Evolutionary conservation across 2,888 invertebrate genomes (phyloP).

Genomic region (Leptura quadrifasciata): DNA sequence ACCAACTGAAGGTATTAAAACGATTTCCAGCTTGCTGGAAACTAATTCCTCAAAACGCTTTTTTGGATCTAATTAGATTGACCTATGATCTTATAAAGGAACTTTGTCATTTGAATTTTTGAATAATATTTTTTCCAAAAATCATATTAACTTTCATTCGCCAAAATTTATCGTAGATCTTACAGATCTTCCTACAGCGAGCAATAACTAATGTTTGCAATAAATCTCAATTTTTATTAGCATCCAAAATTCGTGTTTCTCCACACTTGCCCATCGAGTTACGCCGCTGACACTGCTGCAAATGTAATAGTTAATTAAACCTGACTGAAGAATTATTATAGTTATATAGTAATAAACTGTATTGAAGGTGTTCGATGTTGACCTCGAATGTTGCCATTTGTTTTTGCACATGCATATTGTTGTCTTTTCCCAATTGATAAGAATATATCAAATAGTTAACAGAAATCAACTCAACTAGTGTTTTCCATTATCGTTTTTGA

Average conservation of each 20-base stretch:
- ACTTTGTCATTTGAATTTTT: no score
- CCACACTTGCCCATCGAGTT: not conserved
- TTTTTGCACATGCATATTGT: constrained; percentile 4
- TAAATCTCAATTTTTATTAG: no score
- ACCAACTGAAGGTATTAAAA: no score
- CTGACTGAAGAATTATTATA: not conserved
- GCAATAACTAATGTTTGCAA: no score
- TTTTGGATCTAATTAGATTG: no score
- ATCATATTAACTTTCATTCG: no score
- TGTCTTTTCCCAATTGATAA: not conserved
- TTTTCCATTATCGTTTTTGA: not conserved
- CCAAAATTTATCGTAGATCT: no score
- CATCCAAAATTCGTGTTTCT: not conserved
- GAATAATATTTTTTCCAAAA: no score
- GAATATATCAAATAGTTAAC: not conserved
- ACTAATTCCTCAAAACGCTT: no score
- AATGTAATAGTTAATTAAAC: not conserved
- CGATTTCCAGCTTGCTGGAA: no score
- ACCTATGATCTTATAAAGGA: no score
- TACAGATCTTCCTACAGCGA: no score
- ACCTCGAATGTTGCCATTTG: not conserved
- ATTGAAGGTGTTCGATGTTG: constrained; percentile 7
- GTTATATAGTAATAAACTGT: not conserved
- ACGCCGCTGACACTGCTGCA: not conserved
- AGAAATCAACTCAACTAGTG: not conserved